Conservation (phyloP, 2,797 vertebrate genomes). For the Pagetopsis macropterus region DNA sequence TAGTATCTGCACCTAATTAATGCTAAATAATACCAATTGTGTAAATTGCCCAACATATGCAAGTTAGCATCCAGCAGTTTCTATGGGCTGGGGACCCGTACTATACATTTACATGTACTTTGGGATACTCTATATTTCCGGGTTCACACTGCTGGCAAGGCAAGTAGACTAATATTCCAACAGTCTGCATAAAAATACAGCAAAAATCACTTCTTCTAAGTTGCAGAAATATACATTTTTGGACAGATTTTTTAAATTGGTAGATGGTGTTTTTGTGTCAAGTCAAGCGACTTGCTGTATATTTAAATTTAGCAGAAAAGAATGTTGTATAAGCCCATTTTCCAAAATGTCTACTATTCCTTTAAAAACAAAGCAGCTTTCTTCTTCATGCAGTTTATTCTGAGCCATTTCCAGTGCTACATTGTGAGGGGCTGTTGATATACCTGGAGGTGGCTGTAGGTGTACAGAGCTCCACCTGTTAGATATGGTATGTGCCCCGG, state of each 20-base stretch:
- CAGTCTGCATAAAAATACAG: not conserved
- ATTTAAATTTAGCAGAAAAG: not conserved
- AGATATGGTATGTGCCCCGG: slow-evolving; percentile 81
- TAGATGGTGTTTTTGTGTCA: not conserved
- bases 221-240: not conserved
- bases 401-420: too few species aligned
- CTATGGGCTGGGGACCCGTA: too few species aligned
- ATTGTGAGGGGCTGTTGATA: not conserved
- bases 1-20: too few species aligned
- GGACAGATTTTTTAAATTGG: not conserved
- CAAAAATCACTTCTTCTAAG: not conserved
- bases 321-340: not conserved
- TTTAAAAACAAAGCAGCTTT: not conserved
- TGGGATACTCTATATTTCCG: too few species aligned
- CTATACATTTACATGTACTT: too few species aligned
- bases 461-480: slow-evolving; percentile 80
- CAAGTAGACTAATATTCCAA: not conserved
- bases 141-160: too few species aligned
- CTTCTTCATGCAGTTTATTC: not conserved
- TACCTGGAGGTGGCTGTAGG: slow-evolving; percentile 83
- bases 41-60: too few species aligned
- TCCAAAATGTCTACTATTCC: not conserved
- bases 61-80: too few species aligned
- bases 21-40: too few species aligned
- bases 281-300: not conserved